Base-by-base conservation (phyloP, 2,888 invertebrate genomes). In the Ecliptopera silaceata region DNA sequence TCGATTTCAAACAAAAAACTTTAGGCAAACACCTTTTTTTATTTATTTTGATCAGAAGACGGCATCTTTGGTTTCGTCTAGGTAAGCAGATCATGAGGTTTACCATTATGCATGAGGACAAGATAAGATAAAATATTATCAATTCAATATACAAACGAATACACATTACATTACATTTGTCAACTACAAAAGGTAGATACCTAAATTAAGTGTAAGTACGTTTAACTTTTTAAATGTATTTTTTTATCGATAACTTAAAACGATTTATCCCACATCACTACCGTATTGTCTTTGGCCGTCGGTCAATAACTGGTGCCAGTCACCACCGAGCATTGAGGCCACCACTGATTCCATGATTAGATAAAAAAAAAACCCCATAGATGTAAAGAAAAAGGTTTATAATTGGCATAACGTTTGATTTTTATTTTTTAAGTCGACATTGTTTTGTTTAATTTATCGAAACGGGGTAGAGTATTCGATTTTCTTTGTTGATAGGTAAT, bases 291-390 rank as follows among this genome's bases (percentile, higher is more conserved):
- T 59, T 67, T 61, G 74, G 72, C 71, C 77, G 72, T 59, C 83
- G 86, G 88, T 86, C 87, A 87, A 86, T 86, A 86, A 78, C 68
- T 75, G 74, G 88, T 88, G 76, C 84, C 82, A 71, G 80, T 72
- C 77, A 65, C 80, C 77, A 65, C 80, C 88, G 80, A 66, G 80
- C 73, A 70, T 73, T 70, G 71, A 72, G 77, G 75, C 77, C 69
- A 76, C 72, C 48, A 68, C 72, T 75, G 84, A 83, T 84, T 79
- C 69, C 79, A 76, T 80, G 81, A 79, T 80, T 72, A 80, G 79
- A 83, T 82, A 79, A 76, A 78, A 81, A 79, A 72, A 66, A 72
- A 66, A 56, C 55, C 61, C 54, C 57, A 43, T 54, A 47, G 26
- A 48, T 18, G 56, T 64, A 64, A 66, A 66, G 51, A 64, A 60